Base-by-base conservation (phyloP, 2,797 vertebrate species). In the Sebastes hopkinsi region DNA sequence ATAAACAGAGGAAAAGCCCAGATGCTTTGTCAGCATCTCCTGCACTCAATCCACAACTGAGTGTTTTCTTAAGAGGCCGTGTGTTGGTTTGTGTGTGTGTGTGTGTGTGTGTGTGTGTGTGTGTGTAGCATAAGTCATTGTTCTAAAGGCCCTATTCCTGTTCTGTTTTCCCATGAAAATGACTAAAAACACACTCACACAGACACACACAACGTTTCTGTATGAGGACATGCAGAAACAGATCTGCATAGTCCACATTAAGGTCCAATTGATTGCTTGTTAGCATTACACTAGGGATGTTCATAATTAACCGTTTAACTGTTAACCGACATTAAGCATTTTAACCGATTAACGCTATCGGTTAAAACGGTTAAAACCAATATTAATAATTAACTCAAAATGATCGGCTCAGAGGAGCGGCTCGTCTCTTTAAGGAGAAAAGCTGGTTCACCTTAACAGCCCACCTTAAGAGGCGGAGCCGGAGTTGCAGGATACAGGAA, bases 21-120 rank as follows among this genome's bases (percentile, higher is more conserved):
- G 59, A 75, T 81, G 81, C 80, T 55, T 66, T 55, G 81, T 88
- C 81, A 86, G 86, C 85, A 85, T 67, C 67, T 87, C 38, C 29
- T 70, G 68, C 27, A 20, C 42, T 84, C 81, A 84, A 76, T 83
- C 69, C 55, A 69, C 77, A 77, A 66, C 13, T 6, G 5, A 68
- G 59, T 89, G 77, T 87, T 83, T 80, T 79, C 38, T 62, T 72
- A 80, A 55, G 55, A 72, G 22, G 22, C 25, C 12, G 13, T 67
- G 64, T 65, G 3, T 77, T 38, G 60, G 13, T 67, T 16, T 71
- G 54, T 69, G 12, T 79, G 30, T 62, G 36, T 81, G 36, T 36
- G 2, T 77, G 50, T 46, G 30, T 64, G 36, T 66, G 36, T 36
- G 30, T 56, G 72, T 25, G 68, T 62, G 23, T 71, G 64, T 65